Evolutionary conservation across 2,797 vertebrate genomes (phyloP).

Genomic region (Lates japonicus): DNA sequence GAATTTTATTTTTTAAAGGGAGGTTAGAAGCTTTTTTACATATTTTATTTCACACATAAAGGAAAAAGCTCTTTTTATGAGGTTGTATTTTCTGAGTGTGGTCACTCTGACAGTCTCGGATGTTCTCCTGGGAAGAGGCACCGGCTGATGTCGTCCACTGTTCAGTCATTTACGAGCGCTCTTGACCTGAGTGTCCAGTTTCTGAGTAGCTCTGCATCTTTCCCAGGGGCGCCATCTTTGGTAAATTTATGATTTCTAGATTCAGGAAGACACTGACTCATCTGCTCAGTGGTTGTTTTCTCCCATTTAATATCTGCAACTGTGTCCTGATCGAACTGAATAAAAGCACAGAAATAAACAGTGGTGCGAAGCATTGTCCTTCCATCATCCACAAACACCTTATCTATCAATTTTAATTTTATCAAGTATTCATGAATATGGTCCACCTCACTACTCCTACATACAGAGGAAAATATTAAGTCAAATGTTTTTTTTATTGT

Average conservation of each 20-base stretch:
- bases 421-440: neutral
- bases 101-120: neutral
- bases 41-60: neutral
- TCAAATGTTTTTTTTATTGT: too few species aligned
- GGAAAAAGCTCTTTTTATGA: neutral
- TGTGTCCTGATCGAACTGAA: neutral
- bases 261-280: slow-evolving; percentile 11
- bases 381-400: neutral
- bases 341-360: neutral
- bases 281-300: neutral
- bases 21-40: neutral
- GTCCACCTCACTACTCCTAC: neutral
- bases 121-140: neutral
- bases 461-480: too few species aligned
- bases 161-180: slow-evolving; percentile 12
- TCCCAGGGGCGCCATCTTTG: neutral
- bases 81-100: neutral
- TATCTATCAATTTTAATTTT: neutral
- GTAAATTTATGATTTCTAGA: slow-evolving; percentile 14
- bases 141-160: neutral
- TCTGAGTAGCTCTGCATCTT: neutral
- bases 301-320: neutral
- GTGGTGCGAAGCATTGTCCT: too few species aligned
- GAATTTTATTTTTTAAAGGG: neutral
- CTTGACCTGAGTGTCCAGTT: slow-evolving; percentile 6